phyloP scores from a whole-genome alignment of 2,797 vertebrate species.

The Gorsachius magnificus region DNA sequence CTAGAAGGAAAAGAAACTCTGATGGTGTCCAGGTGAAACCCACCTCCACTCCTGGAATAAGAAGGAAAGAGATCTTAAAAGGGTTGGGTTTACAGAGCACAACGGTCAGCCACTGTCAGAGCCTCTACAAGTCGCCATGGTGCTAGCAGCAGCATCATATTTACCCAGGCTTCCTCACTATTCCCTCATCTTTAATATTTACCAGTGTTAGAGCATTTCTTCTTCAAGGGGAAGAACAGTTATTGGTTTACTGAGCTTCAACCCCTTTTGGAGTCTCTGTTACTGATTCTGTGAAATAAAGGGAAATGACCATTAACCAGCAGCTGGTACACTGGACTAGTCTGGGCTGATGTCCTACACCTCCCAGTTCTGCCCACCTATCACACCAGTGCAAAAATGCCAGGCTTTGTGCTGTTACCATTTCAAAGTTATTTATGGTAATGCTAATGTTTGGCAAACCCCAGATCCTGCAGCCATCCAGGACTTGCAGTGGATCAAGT shows the following conservation, averaged over 20 bases:
- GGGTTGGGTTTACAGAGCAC: background rate
- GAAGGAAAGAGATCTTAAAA: background rate
- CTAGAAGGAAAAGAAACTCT: background rate
- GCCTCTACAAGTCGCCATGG: rapidly evolving
- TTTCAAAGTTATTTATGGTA: background rate
- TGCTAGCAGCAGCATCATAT: background rate
- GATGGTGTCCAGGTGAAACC: background rate
- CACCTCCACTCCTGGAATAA: background rate
- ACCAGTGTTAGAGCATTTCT: background rate
- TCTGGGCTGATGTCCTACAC: background rate
- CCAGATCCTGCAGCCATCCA: background rate
- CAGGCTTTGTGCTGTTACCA: background rate
- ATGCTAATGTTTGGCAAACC: background rate
- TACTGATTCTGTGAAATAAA: background rate
- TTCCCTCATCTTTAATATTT: background rate
- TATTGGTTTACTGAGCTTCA: background rate
- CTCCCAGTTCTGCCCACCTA: background rate
- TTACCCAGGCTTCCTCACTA: background rate
- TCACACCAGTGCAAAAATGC: background rate
- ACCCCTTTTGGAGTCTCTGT: background rate
- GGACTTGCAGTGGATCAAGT: background rate
- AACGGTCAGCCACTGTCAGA: background rate
- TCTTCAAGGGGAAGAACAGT: background rate
- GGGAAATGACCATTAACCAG: background rate
- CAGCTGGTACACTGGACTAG: background rate